Conservation (phyloP, 2,113 vertebrate species). For the Atlantisia rogersi region DNA sequence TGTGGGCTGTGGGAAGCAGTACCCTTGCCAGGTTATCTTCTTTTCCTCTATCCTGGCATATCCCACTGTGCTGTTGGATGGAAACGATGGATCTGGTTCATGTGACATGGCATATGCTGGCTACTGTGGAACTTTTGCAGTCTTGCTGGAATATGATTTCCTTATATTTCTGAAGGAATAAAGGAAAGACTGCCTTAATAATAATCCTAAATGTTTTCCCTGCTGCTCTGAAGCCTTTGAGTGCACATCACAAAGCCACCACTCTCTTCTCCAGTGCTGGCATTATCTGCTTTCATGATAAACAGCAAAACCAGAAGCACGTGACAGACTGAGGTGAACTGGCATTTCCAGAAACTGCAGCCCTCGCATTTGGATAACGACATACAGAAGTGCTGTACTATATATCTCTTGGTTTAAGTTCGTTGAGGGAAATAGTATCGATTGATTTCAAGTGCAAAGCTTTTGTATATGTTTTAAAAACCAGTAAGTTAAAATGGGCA, state of each 20-base stretch:
- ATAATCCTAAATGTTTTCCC: not conserved
- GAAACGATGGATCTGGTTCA: not conserved
- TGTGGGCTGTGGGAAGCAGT: rapidly evolving
- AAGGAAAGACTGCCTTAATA: not conserved
- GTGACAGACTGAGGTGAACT: not conserved
- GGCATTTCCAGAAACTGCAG: not conserved
- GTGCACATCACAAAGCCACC: not conserved
- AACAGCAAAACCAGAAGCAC: not conserved
- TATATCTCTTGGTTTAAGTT: not conserved
- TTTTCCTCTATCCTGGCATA: not conserved
- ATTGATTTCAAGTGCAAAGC: not conserved
- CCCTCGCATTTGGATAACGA: not conserved
- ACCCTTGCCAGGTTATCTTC: not conserved
- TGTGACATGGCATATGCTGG: not conserved
- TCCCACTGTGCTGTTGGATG: not conserved
- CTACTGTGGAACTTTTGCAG: rapidly evolving
- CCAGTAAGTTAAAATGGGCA: not conserved
- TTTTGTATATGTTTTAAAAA: not conserved
- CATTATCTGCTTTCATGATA: not conserved
- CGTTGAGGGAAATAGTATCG: not conserved
- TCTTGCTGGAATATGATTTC: not conserved
- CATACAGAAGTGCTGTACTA: not conserved
- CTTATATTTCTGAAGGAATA: not conserved
- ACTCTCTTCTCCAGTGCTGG: not conserved
- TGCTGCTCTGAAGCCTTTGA: not conserved